Evolutionary conservation across 2,888 invertebrate genomes (phyloP), one percentile per base, ranked within the genome.

Genomic region (Xestia rhomboidea): DNA sequence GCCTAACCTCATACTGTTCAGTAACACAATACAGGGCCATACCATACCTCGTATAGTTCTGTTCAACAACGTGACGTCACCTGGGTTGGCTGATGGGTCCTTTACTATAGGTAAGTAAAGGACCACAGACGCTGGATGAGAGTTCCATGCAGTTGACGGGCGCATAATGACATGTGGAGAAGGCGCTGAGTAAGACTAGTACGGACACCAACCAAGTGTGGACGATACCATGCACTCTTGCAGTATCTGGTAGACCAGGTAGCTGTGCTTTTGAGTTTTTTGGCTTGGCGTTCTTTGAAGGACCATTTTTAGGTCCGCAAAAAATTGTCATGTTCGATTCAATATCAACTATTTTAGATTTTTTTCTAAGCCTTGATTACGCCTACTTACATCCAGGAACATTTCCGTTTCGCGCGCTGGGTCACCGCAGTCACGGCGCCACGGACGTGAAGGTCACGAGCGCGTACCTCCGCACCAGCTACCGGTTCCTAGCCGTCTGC

Each of bases 381-480:
- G 18, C 3, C 24, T 38, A 27, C 27, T 57, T n/a, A 4, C 18
- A 30, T 34, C 13, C 89, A 97, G 97, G 97, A n/a, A 97, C 97
- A 34, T 98, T 97, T 92, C 98, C 98, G 27, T 97, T 98, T 92
- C 95, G 96, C 44, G 97, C 97, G 64, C 96, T 98, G 68, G 97
- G 98, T 3, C 98, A 98, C 94, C 97, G 98, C 85, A 96, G 97
- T 87, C 97, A 98, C 94, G 98, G 98, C 83, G 98, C 97, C 51
- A 97, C 97, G 1, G 98, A 98, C 92, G 97, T 97, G 91, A 98
- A 98, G 96, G 95, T 98, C 72, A 97, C 97, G 7, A 95, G 94
- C 92, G 92, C 93, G 27, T 84, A 85, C 21, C 93, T 97, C 63
- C 91, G 92, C 8, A 71, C 66, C 70, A 78, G 88, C 21, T 93